Conservation (phyloP, 1,140 invertebrate genomes). For the Galleria mellonella region DNA sequence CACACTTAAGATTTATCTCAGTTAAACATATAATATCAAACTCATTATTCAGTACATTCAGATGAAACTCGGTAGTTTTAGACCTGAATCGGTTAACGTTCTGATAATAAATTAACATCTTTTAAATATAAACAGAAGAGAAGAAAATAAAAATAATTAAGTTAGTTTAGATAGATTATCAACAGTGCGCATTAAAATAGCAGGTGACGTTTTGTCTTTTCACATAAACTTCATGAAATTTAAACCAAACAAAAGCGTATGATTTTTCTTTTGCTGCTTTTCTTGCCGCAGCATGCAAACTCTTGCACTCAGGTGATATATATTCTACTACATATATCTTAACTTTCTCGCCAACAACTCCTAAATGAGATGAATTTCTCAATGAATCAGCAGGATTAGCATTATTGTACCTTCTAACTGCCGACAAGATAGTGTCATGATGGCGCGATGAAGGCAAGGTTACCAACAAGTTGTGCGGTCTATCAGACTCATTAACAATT, state of each 20-base stretch:
- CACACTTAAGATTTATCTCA: no score
- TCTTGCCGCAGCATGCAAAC: conserved; percentile 11
- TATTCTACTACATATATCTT: no score
- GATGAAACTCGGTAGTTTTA: conserved; percentile 5
- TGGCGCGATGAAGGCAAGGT: neutral
- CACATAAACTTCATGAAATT: conserved; percentile 7
- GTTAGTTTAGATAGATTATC: neutral
- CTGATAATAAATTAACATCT: conserved; percentile 10
- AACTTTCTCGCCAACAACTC: neutral
- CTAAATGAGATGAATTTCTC: neutral
- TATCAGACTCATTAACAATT: no score
- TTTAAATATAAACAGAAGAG: neutral
- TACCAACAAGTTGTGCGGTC: neutral
- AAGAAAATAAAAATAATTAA: neutral
- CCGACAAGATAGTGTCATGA: neutral
- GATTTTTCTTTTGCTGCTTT: conserved; percentile 11
- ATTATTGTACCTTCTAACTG: neutral
- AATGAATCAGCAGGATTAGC: neutral
- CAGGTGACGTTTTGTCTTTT: conserved; percentile 4
- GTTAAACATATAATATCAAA: conserved; percentile 19
- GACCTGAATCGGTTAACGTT: no score
- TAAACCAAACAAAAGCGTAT: conserved; percentile 13
- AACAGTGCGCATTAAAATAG: neutral
- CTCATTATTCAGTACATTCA: conserved; percentile 12
- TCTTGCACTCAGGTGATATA: neutral